Evolutionary conservation across 2,113 vertebrate species (phyloP).

Genomic region (Perca flavescens): DNA sequence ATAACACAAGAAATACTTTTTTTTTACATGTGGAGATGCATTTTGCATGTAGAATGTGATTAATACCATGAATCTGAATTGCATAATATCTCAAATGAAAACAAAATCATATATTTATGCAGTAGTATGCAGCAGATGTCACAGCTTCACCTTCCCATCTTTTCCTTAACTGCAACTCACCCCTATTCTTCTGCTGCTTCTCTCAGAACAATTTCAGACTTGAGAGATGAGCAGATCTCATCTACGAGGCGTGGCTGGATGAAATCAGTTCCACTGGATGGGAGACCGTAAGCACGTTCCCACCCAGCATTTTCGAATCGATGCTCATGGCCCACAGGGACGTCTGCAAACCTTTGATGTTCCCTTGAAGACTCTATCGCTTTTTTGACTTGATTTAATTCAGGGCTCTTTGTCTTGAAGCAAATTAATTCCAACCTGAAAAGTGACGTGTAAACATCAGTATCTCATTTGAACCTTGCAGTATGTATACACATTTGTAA

Average conservation of each 20-base stretch:
- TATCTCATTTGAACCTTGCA: conserved; percentile 24
- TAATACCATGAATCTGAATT: conserved; percentile 1
- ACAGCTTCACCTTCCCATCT: conserved; percentile 15
- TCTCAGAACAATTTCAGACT: conserved; percentile 49
- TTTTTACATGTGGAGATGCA: not conserved
- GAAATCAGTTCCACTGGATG: conserved; percentile 45
- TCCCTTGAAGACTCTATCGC: conserved; percentile 67
- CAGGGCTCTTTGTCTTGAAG: conserved; percentile 59
- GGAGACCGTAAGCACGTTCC: conserved; percentile 56
- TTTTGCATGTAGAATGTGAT: conserved; percentile 4
- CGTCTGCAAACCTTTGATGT: conserved; percentile 70
- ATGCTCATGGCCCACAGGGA: conserved; percentile 67
- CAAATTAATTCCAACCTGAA: conserved; percentile 53
- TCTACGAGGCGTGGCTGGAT: conserved; percentile 25
- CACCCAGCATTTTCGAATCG: conserved; percentile 62
- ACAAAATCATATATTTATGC: not conserved
- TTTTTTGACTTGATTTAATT: conserved; percentile 58
- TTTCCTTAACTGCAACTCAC: conserved; percentile 16
- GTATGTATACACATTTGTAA: not conserved
- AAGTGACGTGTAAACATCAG: conserved; percentile 36
- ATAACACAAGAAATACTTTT: conserved; percentile 6
- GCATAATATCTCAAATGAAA: conserved; percentile 16
- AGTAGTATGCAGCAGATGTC: conserved; percentile 25
- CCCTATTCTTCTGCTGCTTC: conserved; percentile 15
- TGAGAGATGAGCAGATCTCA: conserved; percentile 59